Conservation (phyloP, 2,888 invertebrate species). For the Drosophila kokeensis region DNA sequence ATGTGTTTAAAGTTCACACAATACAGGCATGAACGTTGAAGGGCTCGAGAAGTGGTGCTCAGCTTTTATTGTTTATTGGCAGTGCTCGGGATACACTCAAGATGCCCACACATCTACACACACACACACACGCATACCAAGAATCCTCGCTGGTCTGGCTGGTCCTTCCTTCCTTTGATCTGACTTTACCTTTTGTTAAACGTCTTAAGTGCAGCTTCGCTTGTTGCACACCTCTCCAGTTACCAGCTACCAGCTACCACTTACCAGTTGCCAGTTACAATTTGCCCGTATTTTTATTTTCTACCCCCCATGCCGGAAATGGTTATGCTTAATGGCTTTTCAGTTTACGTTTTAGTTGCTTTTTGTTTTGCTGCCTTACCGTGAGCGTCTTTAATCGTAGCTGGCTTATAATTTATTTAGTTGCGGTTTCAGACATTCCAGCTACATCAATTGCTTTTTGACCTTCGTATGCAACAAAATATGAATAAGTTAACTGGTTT, state of each 20-base stretch:
- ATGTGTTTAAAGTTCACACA: slow-evolving; percentile 75
- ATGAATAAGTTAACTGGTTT: slow-evolving; percentile 21
- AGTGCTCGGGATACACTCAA: slow-evolving; percentile 39
- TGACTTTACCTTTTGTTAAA: slow-evolving; percentile 60
- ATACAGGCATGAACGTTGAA: slow-evolving; percentile 30
- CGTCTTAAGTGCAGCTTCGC: slow-evolving; percentile 72
- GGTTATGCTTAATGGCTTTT: slow-evolving; percentile 74
- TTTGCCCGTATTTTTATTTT: slow-evolving; percentile 26
- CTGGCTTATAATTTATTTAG: slow-evolving; percentile 60
- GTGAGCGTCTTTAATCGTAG: slow-evolving; percentile 31
- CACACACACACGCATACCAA: slow-evolving; percentile 2
- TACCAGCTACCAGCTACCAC: slow-evolving; percentile 9
- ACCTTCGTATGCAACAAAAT: slow-evolving; percentile 18
- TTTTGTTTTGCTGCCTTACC: slow-evolving; percentile 8
- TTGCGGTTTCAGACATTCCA: slow-evolving; percentile 25
- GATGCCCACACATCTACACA: slow-evolving; percentile 12
- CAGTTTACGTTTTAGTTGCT: slow-evolving; percentile 35
- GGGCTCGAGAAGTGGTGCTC: slow-evolving; percentile 51
- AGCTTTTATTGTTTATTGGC: slow-evolving; percentile 73
- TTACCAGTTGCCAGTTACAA: slow-evolving; percentile 12
- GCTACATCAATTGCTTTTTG: slow-evolving; percentile 23
- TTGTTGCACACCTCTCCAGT: slow-evolving; percentile 63
- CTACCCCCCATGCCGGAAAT: slow-evolving; percentile 56
- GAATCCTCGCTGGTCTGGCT: slow-evolving; percentile 14
- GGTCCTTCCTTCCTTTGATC: slow-evolving; percentile 44